Base-by-base conservation (phyloP, 2,113 vertebrate species). In the Carettochelys insculpta region DNA sequence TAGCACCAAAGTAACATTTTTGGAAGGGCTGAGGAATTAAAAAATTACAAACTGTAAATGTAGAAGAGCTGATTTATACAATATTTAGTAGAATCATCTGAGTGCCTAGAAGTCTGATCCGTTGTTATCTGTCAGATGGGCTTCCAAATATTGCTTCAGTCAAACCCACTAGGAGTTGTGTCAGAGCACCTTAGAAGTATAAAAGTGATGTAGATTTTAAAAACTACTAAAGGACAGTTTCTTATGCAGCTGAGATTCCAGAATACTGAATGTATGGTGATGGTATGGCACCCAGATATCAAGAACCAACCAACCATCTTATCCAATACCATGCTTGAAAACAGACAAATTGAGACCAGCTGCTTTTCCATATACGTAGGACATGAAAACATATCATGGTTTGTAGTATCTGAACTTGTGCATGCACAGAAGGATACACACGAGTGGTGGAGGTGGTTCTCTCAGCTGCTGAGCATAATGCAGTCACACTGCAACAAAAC, bases 1-100 rank as follows among this genome's bases (percentile, higher is more conserved):
- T 97, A 97, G 97, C 97, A 97, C 97, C 97, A 96, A 96, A 94
- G 77, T 94, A 95, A 92, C 85, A 80, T 92, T 93, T 87, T 92
- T 90, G 82, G 88, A 94, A 82, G 94, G 95, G 87, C 79, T 96
- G 94, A 96, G 92, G 95, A 96, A 86, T 88, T 91, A 68, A 88
- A 90, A 94, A 94, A 83, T 93, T 92, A 94, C 54, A 11, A 93
- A 94, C 71, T 84, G 34, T 89, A 87, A 95, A 94, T 80, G 94
- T 80, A 93, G 92, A 53, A 79, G 50, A 94, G 83, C 92, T 94
- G 82, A 88, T 10, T 81, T 88, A 45, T 77, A 77, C 79, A 89
- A 86, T 77, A 34, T 84, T 87, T 95, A 85, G 82, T 80, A 82
- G 51, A 94, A 90, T 95, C 73, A 27, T 81, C 17, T 3, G 88